These are phyloP conservation scores for Sycophila sp. DNA, from an alignment of 1,140 invertebrate species.

Conservation along the genomic window DNA sequence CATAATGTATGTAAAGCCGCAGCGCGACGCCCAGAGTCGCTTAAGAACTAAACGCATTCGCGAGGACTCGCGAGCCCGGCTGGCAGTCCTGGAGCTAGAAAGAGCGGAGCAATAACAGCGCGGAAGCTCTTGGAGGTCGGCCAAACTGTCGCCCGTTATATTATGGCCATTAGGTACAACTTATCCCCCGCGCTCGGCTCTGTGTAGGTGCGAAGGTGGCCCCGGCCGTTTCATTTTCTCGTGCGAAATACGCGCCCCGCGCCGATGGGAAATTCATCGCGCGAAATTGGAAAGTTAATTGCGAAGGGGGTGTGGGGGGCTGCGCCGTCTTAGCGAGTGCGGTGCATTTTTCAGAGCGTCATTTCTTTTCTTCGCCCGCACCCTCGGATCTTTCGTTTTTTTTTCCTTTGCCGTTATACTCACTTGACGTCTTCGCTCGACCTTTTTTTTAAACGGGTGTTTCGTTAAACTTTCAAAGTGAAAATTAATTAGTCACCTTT, in stretches of 20 bases:
- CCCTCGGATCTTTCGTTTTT: not conserved
- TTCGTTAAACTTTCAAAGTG: constrained; percentile 3
- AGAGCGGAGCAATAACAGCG: constrained; percentile 50
- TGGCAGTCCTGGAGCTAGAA: constrained; percentile 4
- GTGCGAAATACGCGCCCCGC: not conserved
- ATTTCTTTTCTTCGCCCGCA: not conserved
- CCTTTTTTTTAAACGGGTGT: not conserved
- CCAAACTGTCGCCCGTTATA: constrained; percentile 53
- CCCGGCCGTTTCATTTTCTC: constrained; percentile 13
- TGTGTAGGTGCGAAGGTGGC: constrained; percentile 13
- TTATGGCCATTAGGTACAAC: constrained; percentile 56
- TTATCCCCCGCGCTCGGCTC: constrained; percentile 39
- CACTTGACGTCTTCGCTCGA: not conserved
- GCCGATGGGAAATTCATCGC: not conserved
- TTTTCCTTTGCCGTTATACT: not conserved
- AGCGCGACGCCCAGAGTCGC: not conserved
- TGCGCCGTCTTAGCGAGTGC: not conserved
- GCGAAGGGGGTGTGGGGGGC: no score
- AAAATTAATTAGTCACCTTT: constrained; percentile 33
- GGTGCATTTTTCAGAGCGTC: not conserved
- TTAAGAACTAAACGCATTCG: not conserved
- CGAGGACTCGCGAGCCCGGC: not conserved
- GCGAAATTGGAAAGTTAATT: constrained; percentile 30
- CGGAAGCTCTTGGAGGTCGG: constrained; percentile 47
- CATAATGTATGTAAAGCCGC: constrained; percentile 50